Evolutionary conservation across 2,888 invertebrate genomes (phyloP), one percentile per base, ranked within the genome.

Genomic region (Hartigia nigra): DNA sequence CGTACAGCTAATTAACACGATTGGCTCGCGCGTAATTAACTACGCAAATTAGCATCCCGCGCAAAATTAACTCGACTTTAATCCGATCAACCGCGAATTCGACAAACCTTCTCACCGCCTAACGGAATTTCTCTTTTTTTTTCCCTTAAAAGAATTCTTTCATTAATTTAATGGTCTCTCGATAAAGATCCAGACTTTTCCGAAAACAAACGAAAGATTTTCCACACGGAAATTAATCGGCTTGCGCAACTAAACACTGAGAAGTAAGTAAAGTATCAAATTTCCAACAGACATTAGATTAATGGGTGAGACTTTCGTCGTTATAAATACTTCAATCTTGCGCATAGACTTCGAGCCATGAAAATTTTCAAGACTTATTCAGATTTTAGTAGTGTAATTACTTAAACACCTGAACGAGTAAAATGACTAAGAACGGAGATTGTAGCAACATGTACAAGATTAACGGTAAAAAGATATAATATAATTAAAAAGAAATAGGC

Each of bases 11-110:
- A 87, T 87, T 85, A 84, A 84, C 81, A 79, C 83, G 82, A 85
- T 85, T 85, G 83, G 82, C 83, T 84, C 83, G 81, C 81, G 81
- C 83, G 81, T 82, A 82, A 86, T 85, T 84, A 82, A 82, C 84
- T 84, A 75, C 79, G 80, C 83, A 82, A 86, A 85, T 81, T 80
- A 82, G 80, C 77, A 79, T 79, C 77, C 75, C 74, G 74, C 34
- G 81, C 31, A 39, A 70, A 77, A 77, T 78, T 80, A 76, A 55
- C 75, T 78, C 72, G 78, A 74, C 55, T 55, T 55, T 55, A 1
- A 55, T 23, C 14, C 55, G 55, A 55, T 55, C 23, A 55, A 23
- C 23, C 55, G 23, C 55, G 23, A 55, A 55, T 55, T 55, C 55
- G 55, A 23, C 55, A 23, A 55, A 23, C 55, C 55, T 23, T 55